Evolutionary conservation across 1,140 invertebrate genomes (phyloP).

Genomic region (Psilanteris sp.): DNA sequence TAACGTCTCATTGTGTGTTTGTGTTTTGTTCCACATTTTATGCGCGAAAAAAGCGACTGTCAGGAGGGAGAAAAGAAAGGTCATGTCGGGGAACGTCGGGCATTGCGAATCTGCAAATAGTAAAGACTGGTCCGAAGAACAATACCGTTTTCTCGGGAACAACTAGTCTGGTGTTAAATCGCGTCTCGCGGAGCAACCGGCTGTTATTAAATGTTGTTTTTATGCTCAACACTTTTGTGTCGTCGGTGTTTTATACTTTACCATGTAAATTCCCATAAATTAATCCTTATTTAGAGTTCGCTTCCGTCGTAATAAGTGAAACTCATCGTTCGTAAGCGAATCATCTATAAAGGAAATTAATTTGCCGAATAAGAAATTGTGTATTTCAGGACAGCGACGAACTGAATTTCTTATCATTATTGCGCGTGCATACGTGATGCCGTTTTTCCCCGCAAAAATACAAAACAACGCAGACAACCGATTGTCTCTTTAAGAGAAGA

Average conservation of each 20-base stretch:
- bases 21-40: constrained; percentile 47
- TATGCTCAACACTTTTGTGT: constrained; percentile 10
- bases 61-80: constrained; percentile 34
- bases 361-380: no score
- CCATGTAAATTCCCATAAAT: not conserved
- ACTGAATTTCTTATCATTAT: no score
- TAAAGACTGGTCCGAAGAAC: constrained; percentile 42
- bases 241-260: constrained; percentile 1
- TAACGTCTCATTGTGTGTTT: constrained; percentile 34
- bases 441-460: no score
- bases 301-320: no score
- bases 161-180: constrained; percentile 55
- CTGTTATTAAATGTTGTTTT: constrained; percentile 51
- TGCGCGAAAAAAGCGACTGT: constrained; percentile 15
- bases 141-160: constrained; percentile 41
- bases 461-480: no score
- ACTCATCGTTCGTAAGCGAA: no score
- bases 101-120: constrained; percentile 57
- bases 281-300: no score
- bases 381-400: no score
- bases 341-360: no score
- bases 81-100: constrained; percentile 26
- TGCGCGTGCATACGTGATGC: no score
- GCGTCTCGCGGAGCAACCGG: constrained; percentile 41
- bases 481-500: no score